These are phyloP conservation scores for Loriculus beryllinus DNA, from an alignment of 2,797 vertebrate genomes.

Conservation along the genomic window DNA sequence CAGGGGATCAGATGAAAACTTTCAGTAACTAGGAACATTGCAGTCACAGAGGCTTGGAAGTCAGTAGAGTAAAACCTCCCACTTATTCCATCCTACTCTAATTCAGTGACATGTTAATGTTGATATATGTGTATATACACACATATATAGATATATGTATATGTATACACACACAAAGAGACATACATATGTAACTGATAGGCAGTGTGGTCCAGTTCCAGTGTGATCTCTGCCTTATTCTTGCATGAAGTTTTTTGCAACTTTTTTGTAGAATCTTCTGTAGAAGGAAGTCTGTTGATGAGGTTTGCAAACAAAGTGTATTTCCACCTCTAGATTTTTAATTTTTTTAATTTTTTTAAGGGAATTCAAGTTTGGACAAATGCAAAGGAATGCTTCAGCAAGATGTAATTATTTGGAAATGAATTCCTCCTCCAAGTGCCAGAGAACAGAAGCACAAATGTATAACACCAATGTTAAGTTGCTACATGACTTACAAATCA, in stretches of 20 bases:
- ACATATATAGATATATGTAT: not conserved
- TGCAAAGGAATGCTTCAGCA: slow-evolving; percentile 97
- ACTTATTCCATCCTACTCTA: not conserved
- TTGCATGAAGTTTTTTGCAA: not conserved
- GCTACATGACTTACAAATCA: slow-evolving; percentile 60
- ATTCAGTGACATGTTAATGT: not conserved
- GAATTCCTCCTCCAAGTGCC: slow-evolving; percentile 70
- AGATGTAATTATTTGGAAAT: slow-evolving; percentile 85
- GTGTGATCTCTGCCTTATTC: not conserved
- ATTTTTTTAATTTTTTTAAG: slow-evolving; percentile 66
- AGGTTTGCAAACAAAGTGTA: not conserved
- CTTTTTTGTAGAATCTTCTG: not conserved
- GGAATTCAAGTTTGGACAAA: slow-evolving; percentile 99
- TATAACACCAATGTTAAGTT: slow-evolving; percentile 62
- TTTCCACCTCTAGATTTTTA: not conserved
- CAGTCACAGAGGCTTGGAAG: not conserved
- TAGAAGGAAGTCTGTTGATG: not conserved
- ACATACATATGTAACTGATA: not conserved
- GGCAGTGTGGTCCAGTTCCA: not conserved
- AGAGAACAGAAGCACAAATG: slow-evolving; percentile 76
- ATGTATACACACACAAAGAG: not conserved
- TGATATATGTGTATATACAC: not conserved
- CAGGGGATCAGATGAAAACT: not conserved
- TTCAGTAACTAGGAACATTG: not conserved
- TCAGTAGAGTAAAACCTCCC: not conserved